These are phyloP conservation scores for Calliphora vicina DNA, from an alignment of 1,140 invertebrate genomes.

Conservation along the genomic window DNA sequence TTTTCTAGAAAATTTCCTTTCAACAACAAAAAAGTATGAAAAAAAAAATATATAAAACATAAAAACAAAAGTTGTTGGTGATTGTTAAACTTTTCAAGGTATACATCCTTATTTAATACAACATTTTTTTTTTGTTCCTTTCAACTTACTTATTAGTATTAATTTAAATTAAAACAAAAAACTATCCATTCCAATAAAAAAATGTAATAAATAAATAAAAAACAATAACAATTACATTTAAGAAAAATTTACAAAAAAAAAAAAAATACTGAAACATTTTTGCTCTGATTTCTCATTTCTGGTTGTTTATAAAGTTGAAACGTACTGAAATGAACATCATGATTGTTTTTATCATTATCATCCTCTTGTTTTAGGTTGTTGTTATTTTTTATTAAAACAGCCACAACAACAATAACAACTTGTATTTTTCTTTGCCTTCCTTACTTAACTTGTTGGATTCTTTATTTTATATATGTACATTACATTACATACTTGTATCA, in stretches of 20 bases:
- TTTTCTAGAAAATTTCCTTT: not conserved
- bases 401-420: not conserved
- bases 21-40: not conserved
- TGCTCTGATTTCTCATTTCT: conserved; percentile 9
- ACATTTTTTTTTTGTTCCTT: not conserved
- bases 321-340: too few relatives aligned
- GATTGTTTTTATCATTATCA: too few relatives aligned
- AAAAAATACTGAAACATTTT: not conserved
- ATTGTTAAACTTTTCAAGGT: conserved; percentile 10
- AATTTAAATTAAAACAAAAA: too few relatives aligned
- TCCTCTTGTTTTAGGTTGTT: not conserved
- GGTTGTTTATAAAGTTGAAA: not conserved
- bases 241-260: not conserved
- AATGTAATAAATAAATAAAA: too few relatives aligned
- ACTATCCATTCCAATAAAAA: too few relatives aligned
- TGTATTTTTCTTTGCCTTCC: not conserved
- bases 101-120: not conserved
- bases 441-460: not conserved
- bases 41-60: not conserved
- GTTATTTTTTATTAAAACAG: not conserved
- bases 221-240: not conserved
- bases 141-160: not conserved
- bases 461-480: not conserved
- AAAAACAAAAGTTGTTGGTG: not conserved
- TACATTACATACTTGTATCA: too few relatives aligned